A percentile compares a stretch with the other conserved stretches of the same genome.
These are phyloP conservation scores for Pecten maximus DNA, from an alignment of 2,888 invertebrate genomes.

Conservation along the genomic window DNA sequence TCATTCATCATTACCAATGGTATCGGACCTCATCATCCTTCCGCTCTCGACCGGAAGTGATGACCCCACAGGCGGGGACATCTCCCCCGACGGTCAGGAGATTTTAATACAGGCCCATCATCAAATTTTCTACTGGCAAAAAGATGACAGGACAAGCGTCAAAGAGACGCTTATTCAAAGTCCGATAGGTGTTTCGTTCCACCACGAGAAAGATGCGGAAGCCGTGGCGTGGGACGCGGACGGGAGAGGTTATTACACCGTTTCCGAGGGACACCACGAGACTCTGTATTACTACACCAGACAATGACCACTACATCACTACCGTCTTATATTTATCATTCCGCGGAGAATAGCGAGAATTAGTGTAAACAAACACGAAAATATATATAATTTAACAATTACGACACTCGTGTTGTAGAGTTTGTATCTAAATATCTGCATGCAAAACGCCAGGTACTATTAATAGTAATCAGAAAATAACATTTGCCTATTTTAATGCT, in stretches of 20 bases:
- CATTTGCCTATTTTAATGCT: too few species aligned
- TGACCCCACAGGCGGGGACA: background rate
- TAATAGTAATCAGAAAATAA: too few species aligned
- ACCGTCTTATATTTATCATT: too few species aligned
- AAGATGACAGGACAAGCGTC: background rate
- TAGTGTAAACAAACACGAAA: too few species aligned
- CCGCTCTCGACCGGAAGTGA: background rate
- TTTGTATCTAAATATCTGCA: too few species aligned
- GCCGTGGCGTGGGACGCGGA: background rate
- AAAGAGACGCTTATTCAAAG: background rate
- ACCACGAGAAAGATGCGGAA: background rate
- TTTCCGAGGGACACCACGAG: background rate
- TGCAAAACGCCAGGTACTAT: too few species aligned
- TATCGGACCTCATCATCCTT: background rate
- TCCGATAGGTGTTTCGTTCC: background rate
- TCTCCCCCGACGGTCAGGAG: background rate
- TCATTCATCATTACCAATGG: background rate
- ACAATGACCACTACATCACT: too few species aligned
- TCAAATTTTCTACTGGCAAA: background rate
- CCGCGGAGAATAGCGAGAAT: too few species aligned
- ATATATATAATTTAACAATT: too few species aligned
- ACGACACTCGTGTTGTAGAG: too few species aligned
- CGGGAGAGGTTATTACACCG: background rate
- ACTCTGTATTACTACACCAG: background rate
- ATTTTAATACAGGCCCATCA: background rate